Evolutionary conservation across 2,797 vertebrate species (phyloP), one percentile per base, ranked within the genome.

Genomic region (Luscinia megarhynchos): DNA sequence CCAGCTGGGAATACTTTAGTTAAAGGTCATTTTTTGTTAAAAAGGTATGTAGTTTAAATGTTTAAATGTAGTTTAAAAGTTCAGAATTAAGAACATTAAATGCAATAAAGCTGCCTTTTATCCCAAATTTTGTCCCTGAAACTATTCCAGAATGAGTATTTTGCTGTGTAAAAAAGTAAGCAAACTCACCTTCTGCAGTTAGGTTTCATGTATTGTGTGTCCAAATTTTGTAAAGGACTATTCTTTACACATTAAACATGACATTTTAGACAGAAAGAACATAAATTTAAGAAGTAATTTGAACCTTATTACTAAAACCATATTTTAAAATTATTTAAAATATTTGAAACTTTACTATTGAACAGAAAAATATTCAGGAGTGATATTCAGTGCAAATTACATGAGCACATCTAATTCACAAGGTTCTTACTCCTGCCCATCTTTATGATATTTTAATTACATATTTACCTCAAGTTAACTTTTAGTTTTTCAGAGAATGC

Each of bases 21-120:
- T 91, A 86, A 95, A 92, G 77, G 41, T 70, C 38, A 68, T 82
- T 48, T 77, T 95, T 87, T 92, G 14, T 92, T 90, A 40, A 87
- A 87, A 86, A 93, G 8, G 5, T 73, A 14, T n/a, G 11, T 40
- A 64, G 54, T 70, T 89, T 77, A 84, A 74, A 79, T 48, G 27
- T 58, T 89, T 38, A 38, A 38, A 14, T n/a, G 10, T 40, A 64
- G 54, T 70, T 89, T 77, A 82, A 74, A 46, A 18, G 12, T 75
- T 93, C 68, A 77, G 26, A 78, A 72, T 46, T 85, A 67, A 84
- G 61, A 93, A 20, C 11, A 67, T 30, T 74, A 83, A 88, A 79
- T 41, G 19, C 27, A 86, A 20, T 62, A 68, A 66, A 78, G 40
- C 7, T 54, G 43, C 36, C 3, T 75, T 81, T 66, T 79, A 27